Evolutionary conservation across 2,888 invertebrate species (phyloP).

Genomic region (Candidula unifasciata): DNA sequence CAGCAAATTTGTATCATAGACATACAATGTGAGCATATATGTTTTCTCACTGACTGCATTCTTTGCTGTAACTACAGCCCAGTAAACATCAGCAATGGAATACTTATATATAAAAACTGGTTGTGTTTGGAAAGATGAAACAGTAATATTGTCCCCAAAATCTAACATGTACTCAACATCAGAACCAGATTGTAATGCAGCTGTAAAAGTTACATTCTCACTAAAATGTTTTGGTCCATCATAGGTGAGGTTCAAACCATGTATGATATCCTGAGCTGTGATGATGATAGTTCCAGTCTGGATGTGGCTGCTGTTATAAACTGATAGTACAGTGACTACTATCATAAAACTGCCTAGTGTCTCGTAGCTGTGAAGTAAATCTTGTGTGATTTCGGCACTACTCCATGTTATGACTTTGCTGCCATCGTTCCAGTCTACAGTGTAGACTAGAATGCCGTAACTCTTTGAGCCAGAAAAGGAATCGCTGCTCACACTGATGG

Average conservation of each 20-base stretch:
- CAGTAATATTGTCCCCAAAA: constrained; percentile 55
- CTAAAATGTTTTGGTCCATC: constrained; percentile 57
- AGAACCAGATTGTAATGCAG: constrained; percentile 55
- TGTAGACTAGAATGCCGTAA: constrained; percentile 46
- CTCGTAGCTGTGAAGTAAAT: constrained; percentile 5
- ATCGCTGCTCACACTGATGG: constrained; percentile 21
- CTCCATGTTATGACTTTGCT: constrained; percentile 10
- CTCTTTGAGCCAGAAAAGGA: neutral
- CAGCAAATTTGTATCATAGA: constrained; percentile 50
- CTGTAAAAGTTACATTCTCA: constrained; percentile 54
- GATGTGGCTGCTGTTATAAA: neutral
- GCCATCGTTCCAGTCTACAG: constrained; percentile 19
- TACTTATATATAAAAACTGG: constrained; percentile 51
- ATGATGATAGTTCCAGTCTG: constrained; percentile 49
- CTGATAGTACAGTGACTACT: constrained; percentile 58
- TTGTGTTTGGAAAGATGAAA: neutral
- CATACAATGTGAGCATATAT: constrained; percentile 35
- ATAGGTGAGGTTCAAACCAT: constrained; percentile 56
- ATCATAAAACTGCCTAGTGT: constrained; percentile 54
- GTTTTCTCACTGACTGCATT: constrained; percentile 61
- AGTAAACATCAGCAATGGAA: constrained; percentile 57
- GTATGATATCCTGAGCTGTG: constrained; percentile 57
- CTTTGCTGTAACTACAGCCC: constrained; percentile 56
- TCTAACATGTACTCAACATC: constrained; percentile 56
- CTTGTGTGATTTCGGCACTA: constrained; percentile 26